phyloP scores from a whole-genome alignment of 2,797 vertebrate species.

The Sebastes jordani region DNA sequence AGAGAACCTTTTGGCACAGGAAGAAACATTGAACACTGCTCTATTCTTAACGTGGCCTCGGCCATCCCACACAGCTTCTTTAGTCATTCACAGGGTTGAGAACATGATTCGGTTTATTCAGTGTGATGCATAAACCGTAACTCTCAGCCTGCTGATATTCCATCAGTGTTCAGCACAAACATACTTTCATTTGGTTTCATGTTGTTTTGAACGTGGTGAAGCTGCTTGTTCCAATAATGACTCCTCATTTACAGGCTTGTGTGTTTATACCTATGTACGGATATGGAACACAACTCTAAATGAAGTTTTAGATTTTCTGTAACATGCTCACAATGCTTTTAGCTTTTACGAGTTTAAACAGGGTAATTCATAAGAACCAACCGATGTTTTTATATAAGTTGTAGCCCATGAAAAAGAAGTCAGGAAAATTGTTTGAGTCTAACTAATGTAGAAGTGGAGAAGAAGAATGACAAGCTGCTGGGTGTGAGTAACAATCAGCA shows the following conservation, averaged over 20 bases:
- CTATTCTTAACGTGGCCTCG: neutral
- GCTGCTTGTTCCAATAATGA: neutral
- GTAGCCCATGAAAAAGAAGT: neutral
- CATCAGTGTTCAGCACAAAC: neutral
- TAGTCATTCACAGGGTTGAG: neutral
- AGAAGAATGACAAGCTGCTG: neutral
- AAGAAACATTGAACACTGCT: neutral
- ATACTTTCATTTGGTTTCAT: neutral
- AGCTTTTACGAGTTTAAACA: neutral
- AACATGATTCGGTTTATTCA: neutral
- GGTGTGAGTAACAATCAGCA: neutral
- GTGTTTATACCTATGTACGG: neutral
- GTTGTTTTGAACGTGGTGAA: neutral
- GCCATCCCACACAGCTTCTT: neutral
- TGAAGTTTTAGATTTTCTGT: neutral
- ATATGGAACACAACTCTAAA: neutral
- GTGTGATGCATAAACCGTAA: neutral
- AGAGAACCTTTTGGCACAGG: too few species aligned
- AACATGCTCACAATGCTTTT: neutral
- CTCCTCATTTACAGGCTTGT: neutral
- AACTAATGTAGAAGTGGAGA: neutral
- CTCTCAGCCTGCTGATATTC: too few species aligned
- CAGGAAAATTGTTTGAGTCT: neutral
- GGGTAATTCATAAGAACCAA: neutral
- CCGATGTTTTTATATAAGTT: neutral